Evolutionary conservation across 2,888 invertebrate species (phyloP).

Genomic region (Heteromyza rotundicornis): DNA sequence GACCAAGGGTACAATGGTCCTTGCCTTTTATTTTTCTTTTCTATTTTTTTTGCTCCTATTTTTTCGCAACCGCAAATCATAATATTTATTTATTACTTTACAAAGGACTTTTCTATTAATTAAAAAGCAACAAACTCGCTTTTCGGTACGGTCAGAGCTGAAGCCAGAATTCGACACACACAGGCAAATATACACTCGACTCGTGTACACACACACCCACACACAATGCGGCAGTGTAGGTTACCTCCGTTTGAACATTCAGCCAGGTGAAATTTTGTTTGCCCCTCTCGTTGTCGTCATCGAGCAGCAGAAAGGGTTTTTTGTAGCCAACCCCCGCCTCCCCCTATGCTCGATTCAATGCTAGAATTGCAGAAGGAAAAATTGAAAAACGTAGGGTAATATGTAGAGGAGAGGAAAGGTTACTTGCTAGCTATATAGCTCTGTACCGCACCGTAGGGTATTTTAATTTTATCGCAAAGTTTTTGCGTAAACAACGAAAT

Average conservation of each 20-base stretch:
- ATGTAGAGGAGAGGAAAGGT: too few species aligned
- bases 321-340: too few species aligned
- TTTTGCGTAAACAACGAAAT: constrained; percentile 43
- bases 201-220: constrained; percentile 17
- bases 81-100: constrained; percentile 61
- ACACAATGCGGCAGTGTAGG: constrained; percentile 1
- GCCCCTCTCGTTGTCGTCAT: not conserved
- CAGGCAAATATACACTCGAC: not conserved
- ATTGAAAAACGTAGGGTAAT: not conserved
- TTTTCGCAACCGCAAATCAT: constrained; percentile 46
- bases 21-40: not conserved
- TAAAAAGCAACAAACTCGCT: constrained; percentile 57
- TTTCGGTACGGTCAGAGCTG: constrained; percentile 1
- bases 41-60: not conserved
- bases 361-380: not conserved
- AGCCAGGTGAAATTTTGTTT: not conserved
- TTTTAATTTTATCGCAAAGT: constrained; percentile 53
- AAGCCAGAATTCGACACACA: not conserved
- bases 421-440: too few species aligned
- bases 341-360: not conserved
- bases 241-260: not conserved
- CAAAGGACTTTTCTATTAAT: constrained; percentile 61
- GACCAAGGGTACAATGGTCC: too few species aligned
- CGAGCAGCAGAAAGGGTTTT: too few species aligned
- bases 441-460: constrained; percentile 43